A percentile compares a stretch with the other conserved stretches of the same genome.
These are phyloP conservation scores for Ophraella communa DNA, from an alignment of 2,888 invertebrate genomes.

Conservation along the genomic window DNA sequence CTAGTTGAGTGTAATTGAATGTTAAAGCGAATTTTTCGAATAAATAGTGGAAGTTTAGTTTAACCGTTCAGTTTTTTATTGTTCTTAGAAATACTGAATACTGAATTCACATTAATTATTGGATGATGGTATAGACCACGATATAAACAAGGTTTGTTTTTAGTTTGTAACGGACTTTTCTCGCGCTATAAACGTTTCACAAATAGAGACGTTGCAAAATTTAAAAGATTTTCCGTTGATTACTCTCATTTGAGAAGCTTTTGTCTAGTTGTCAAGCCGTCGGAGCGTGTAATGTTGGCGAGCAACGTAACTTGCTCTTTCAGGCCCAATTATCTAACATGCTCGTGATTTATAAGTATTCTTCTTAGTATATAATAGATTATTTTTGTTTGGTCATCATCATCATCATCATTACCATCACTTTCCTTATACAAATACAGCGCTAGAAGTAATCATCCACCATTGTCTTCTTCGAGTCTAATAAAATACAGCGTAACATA, in stretches of 20 bases:
- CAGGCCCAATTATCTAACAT: constrained; percentile 22
- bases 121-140: too few relatives aligned
- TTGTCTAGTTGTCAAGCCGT: constrained; percentile 25
- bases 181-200: constrained; percentile 23
- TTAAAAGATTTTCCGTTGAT: constrained; percentile 19
- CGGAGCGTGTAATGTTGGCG: constrained; percentile 26
- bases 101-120: too few relatives aligned
- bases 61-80: too few relatives aligned
- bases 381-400: constrained; percentile 14
- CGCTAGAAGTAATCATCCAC: constrained; percentile 18
- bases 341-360: constrained; percentile 18
- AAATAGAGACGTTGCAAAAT: constrained; percentile 32
- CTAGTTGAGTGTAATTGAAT: too few relatives aligned
- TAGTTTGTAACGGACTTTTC: too few relatives aligned
- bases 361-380: too few relatives aligned
- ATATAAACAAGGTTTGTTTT: too few relatives aligned
- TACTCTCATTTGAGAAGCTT: constrained; percentile 29
- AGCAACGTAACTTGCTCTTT: constrained; percentile 34
- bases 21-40: too few relatives aligned
- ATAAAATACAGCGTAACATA: neutral
- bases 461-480: constrained; percentile 5
- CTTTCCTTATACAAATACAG: constrained; percentile 14
- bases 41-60: too few relatives aligned
- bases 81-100: too few relatives aligned
- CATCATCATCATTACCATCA: constrained; percentile 14